A percentile compares a stretch with the other conserved stretches of the same genome.
phyloP scores from a whole-genome alignment of 2,113 vertebrate genomes.

The Tachycineta bicolor region DNA sequence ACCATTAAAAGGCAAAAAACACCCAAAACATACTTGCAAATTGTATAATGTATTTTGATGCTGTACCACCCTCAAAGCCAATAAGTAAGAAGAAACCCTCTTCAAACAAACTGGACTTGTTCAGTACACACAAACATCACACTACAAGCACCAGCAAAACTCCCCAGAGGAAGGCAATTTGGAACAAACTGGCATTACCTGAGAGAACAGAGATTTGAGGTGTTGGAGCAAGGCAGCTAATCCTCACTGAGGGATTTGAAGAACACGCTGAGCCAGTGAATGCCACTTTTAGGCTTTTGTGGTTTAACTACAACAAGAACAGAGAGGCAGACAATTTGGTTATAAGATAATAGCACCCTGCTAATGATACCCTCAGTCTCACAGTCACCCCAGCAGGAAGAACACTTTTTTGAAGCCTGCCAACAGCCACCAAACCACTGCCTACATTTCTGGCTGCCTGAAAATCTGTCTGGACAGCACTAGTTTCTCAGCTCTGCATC shows the following conservation, averaged over 20 bases:
- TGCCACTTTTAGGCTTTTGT: neutral
- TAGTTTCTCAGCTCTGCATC: neutral
- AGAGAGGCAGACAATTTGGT: neutral
- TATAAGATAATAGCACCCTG: neutral
- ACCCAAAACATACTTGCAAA: neutral
- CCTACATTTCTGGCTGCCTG: neutral
- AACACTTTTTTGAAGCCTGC: neutral
- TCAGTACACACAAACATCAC: neutral
- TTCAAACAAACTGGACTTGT: neutral
- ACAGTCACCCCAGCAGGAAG: neutral
- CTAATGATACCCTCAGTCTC: neutral
- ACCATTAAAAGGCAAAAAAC: neutral
- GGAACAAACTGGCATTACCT: slow-evolving; percentile 45
- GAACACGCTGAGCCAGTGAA: neutral
- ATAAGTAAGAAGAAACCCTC: neutral
- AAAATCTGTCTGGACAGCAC: neutral
- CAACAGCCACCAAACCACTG: neutral
- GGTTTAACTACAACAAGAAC: slow-evolving; percentile 27
- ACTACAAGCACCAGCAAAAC: neutral
- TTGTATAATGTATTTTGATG: accelerated
- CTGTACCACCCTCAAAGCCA: neutral
- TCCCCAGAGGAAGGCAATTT: neutral
- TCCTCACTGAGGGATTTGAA: slow-evolving; percentile 7
- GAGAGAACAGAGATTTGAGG: slow-evolving; percentile 57
- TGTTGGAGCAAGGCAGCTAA: slow-evolving; percentile 39